Evolutionary conservation across 2,113 vertebrate genomes (phyloP), one percentile per base, ranked within the genome.

Genomic region (Nycticryphes semicollaris): DNA sequence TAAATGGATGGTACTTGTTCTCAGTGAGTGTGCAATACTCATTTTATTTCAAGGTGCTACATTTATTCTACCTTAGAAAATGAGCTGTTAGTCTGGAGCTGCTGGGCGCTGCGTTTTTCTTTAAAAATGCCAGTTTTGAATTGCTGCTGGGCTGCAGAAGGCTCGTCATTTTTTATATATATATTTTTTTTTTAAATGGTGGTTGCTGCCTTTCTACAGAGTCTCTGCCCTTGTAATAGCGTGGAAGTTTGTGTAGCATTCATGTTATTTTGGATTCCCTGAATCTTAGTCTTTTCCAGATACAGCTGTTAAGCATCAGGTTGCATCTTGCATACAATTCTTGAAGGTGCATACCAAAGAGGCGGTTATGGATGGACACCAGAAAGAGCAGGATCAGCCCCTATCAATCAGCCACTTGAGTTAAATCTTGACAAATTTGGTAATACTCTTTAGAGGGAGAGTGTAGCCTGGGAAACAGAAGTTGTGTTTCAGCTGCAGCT

Each of bases 131-230:
- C 48, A 4, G 3, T 10, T 84, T 45, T 45, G 81, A 74, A 25
- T 75, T 77, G 76, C 35, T 90, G 33, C 45, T 54, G 80, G 56
- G 30, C 33, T 43, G 27, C 45, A 73, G 16, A 62, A 54, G 37
- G 7, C 24, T 72, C 25, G 19, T 7, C 21, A 48, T 25, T 28
- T 28, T 5, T 7, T 7, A 23, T 69, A 28, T 8, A 11, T 30
- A 14, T 30, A 15, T 41, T 3, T 35, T 4, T 45, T 47, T 41
- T 11, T 9, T 47, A 64, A 41, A 31, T 0, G 0, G 4, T 33
- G 16, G 19, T 51, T n/a, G 28, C 37, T 67, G 6, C 43, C 39
- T 90, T 59, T 31, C 14, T 60, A 14, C 48, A 30, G n/a, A 24
- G 47, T 41, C 63, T 23, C 4, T 72, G 77, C 25, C 19, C 21